phyloP scores from a whole-genome alignment of 2,113 vertebrate genomes.

The Dromaius novaehollandiae region DNA sequence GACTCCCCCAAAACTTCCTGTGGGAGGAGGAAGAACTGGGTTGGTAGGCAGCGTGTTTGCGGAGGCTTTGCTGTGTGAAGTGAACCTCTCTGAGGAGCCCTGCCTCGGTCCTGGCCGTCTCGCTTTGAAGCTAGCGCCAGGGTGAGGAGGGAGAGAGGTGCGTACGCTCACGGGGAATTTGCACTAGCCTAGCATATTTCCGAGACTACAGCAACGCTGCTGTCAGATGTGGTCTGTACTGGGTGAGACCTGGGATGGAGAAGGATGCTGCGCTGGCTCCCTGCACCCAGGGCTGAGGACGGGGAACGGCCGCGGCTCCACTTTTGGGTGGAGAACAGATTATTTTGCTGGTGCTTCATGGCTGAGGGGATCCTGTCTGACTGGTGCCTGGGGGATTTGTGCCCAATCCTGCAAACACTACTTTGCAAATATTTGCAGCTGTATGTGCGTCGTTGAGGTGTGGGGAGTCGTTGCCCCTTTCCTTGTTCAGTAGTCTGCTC shows the following conservation, averaged over 20 bases:
- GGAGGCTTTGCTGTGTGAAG: constrained; percentile 9
- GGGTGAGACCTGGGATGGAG: background rate
- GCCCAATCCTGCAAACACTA: background rate
- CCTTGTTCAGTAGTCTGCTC: too few relatives aligned
- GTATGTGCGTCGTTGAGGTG: background rate
- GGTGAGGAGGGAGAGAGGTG: background rate
- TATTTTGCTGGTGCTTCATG: background rate
- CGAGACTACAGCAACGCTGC: background rate
- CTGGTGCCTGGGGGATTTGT: background rate
- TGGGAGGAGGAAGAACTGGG: background rate
- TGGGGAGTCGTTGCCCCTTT: background rate
- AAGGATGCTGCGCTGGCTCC: too few relatives aligned
- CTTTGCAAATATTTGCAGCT: background rate
- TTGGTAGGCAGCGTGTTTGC: constrained; percentile 1
- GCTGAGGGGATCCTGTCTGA: too few relatives aligned
- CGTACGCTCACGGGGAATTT: background rate
- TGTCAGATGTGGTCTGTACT: background rate
- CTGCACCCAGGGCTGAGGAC: background rate
- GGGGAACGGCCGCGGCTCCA: too few relatives aligned
- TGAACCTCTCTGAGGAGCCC: background rate
- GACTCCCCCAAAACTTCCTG: background rate
- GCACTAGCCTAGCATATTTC: accelerated
- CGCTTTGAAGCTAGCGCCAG: accelerated
- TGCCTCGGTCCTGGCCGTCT: background rate
- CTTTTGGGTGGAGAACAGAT: background rate